Evolutionary conservation across 2,113 vertebrate species (phyloP), one percentile per base, ranked within the genome.

Genomic region (Ondatra zibethicus): DNA sequence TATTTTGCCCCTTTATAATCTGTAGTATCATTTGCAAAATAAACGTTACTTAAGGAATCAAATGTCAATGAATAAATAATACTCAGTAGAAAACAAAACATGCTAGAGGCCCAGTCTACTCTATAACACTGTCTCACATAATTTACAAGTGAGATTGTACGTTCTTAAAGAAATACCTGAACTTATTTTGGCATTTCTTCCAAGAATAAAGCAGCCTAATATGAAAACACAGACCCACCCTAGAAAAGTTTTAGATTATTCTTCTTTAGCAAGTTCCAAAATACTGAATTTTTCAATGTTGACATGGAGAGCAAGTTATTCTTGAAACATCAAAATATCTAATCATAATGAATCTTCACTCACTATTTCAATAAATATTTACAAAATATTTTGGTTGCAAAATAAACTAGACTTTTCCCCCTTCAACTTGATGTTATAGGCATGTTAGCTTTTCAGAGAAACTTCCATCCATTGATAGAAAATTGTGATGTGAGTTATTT

Each of bases 391-490:
- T 50, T 42, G 19, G 25, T 76, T 70, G 17, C 63, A 14, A 58
- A 86, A n/a, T 76, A 89, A 89, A 76, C 9, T 63, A 63, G 25
- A n/a, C n/a, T 8, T 73, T 52, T 50, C n/a, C 63, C 13, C 81
- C 73, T 77, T 63, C 25, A 42, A 88, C 73, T 73, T 36, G 27
- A 17, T 90, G 1, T 11, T 31, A 77, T 17, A 4, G 36, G 5
- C 25, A 81, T 86, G 42, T 75, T 89, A 76, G 94, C 14, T 47
- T 86, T 84, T 95, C 45, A 65, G 31, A 68, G 45, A 93, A 88
- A 92, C 93, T 96, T 55, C 55, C 2, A 50, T 92, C 81, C 45
- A n/a, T 65, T 31, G 45, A 65, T 47, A 33, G 66, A 89, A 92
- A 63, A 72, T 89, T 81, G 11, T 76, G 4, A 70, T 92, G 58